Percentiles rank a stretch among this genome's conserved stretches.
Evolutionary conservation across 2,888 invertebrate species (phyloP).

Genomic region (Perithous albicinctus): DNA sequence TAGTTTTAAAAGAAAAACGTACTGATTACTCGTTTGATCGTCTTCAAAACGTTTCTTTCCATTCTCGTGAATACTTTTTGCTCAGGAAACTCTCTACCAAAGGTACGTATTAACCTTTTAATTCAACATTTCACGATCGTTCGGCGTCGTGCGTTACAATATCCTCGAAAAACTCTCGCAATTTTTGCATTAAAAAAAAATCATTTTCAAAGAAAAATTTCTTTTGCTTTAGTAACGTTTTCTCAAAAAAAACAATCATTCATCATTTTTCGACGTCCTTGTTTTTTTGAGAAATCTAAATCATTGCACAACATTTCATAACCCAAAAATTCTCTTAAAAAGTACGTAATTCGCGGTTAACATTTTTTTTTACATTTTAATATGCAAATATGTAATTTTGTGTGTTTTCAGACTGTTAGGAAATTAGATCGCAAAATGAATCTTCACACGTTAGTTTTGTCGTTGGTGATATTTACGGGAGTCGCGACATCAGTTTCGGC

Average conservation of each 20-base stretch:
- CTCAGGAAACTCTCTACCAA: conserved; percentile 1
- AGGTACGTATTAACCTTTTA: conserved; percentile 14
- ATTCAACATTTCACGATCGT: not conserved
- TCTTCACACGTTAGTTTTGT: conserved; percentile 79
- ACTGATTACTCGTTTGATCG: not conserved
- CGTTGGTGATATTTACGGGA: conserved; percentile 83
- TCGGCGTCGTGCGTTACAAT: conserved; percentile 1
- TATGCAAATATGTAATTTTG: too few relatives aligned
- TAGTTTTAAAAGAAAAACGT: not conserved
- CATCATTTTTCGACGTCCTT: too few relatives aligned
- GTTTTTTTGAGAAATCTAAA: too few relatives aligned
- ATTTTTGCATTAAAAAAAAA: too few relatives aligned
- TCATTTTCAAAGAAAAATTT: too few relatives aligned
- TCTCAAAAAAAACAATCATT: too few relatives aligned
- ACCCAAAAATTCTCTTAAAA: too few relatives aligned
- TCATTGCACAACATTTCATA: too few relatives aligned
- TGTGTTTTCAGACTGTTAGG: conserved; percentile 63
- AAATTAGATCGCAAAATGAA: conserved; percentile 71
- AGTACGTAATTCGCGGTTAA: too few relatives aligned
- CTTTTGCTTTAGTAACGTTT: too few relatives aligned
- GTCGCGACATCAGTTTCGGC: conserved; percentile 85
- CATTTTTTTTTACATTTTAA: too few relatives aligned
- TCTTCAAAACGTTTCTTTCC: not conserved
- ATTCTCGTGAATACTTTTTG: not conserved
- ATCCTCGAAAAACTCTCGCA: too few relatives aligned